Evolutionary conservation across 2,797 vertebrate species (phyloP).

Genomic region (Heliangelus exortis): DNA sequence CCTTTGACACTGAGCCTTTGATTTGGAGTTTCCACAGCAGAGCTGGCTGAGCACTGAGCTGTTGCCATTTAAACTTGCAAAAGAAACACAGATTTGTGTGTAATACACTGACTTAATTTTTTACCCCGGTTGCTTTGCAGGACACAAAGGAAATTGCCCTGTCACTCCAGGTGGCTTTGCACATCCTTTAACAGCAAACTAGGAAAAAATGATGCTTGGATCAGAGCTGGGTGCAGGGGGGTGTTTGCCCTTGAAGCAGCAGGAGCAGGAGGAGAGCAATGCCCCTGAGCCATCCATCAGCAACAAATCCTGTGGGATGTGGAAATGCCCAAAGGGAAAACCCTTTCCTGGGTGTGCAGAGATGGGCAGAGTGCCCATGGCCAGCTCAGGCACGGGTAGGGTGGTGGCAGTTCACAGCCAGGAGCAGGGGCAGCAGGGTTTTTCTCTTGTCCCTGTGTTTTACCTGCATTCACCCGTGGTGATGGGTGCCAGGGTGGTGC

Average conservation of each 20-base stretch:
- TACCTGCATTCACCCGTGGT: background rate
- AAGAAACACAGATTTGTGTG: conserved; percentile 22
- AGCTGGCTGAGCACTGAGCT: background rate
- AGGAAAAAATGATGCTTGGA: background rate
- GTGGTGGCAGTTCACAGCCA: background rate
- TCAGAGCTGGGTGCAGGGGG: background rate
- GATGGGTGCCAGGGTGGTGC: no score
- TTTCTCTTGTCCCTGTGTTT: background rate
- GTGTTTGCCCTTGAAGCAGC: conserved; percentile 42
- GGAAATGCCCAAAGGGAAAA: background rate
- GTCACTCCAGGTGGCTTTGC: conserved; percentile 36
- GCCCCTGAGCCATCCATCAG: background rate
- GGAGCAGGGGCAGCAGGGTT: background rate
- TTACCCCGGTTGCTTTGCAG: background rate
- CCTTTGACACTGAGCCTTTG: conserved; percentile 24
- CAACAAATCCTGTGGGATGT: no score
- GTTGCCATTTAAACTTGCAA: background rate
- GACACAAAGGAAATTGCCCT: conserved; percentile 52
- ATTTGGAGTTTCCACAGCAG: background rate
- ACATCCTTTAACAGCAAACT: conserved; percentile 39
- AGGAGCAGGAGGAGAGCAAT: background rate
- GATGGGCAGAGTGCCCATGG: background rate
- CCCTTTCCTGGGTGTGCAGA: rapidly evolving
- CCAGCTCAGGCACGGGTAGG: background rate
- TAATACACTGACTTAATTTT: background rate